Evolutionary conservation across 2,113 vertebrate genomes (phyloP).

Genomic region (Neolamprologus toae): DNA sequence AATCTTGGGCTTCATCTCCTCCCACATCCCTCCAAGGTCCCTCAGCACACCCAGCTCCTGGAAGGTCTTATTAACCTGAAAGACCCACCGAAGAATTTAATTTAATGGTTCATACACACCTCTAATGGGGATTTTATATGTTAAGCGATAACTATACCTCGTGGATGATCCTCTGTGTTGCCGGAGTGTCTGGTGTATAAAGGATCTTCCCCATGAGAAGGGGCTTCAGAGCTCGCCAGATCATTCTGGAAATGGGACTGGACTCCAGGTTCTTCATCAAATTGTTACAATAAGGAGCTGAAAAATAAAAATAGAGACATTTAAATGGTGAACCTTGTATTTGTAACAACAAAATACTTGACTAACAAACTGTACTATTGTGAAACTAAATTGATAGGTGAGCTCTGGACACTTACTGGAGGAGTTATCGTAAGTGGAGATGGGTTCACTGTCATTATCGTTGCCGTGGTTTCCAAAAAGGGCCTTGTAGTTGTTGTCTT

Average conservation of each 20-base stretch:
- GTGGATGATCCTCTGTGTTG: constrained; percentile 84
- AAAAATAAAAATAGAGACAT: neutral
- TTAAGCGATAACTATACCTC: constrained; percentile 74
- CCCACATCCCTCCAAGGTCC: constrained; percentile 92
- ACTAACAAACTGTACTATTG: neutral
- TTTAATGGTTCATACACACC: neutral
- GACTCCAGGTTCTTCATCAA: constrained; percentile 90
- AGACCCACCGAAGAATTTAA: neutral
- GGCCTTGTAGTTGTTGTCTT: constrained; percentile 97
- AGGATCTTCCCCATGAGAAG: constrained; percentile 94
- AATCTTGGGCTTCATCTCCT: constrained; percentile 85
- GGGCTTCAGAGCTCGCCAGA: constrained; percentile 94
- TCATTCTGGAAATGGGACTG: constrained; percentile 92
- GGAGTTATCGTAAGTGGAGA: constrained; percentile 74
- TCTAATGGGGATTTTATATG: neutral
- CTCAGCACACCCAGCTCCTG: constrained; percentile 88
- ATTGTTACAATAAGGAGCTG: constrained; percentile 95
- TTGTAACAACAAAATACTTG: neutral
- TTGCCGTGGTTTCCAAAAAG: constrained; percentile 83
- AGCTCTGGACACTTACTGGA: constrained; percentile 61
- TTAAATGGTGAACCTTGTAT: neutral
- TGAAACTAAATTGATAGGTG: neutral
- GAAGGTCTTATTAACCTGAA: constrained; percentile 96
- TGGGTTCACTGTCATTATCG: constrained; percentile 78
- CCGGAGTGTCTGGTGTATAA: constrained; percentile 92